Evolutionary conservation across 2,888 invertebrate genomes (phyloP).

Genomic region (Oscheius sp.): DNA sequence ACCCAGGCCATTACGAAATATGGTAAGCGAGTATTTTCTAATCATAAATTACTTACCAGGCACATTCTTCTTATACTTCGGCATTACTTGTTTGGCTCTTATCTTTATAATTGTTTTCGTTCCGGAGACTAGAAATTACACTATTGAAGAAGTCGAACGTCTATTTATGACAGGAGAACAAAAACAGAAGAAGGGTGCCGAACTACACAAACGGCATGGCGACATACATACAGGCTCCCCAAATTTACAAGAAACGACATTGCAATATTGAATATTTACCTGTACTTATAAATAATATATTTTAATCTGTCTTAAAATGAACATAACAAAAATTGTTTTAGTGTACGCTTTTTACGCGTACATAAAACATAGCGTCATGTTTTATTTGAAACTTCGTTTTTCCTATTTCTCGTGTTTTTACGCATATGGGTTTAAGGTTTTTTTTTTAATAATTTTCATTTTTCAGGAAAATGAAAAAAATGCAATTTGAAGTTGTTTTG

Average conservation of each 20-base stretch:
- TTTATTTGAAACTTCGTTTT: too few species aligned
- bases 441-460: too few species aligned
- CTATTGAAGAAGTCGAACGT: conserved; percentile 72
- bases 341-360: too few species aligned
- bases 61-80: conserved; percentile 74
- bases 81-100: conserved; percentile 72
- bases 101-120: conserved; percentile 72
- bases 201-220: conserved; percentile 17
- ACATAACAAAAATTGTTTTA: too few species aligned
- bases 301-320: too few species aligned
- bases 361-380: too few species aligned
- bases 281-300: too few species aligned
- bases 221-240: conserved; percentile 7
- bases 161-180: conserved; percentile 36
- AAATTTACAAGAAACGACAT: background rate
- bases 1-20: conserved; percentile 55
- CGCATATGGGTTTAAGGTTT: too few species aligned
- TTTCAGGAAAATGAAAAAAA: too few species aligned
- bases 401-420: too few species aligned
- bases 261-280: conserved; percentile 17
- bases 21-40: conserved; percentile 33
- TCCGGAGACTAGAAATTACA: conserved; percentile 75
- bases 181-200: conserved; percentile 11
- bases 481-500: too few species aligned
- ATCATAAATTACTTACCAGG: conserved; percentile 69